Conservation (phyloP, 2,888 invertebrate species). For the Argyresthia albistria region DNA sequence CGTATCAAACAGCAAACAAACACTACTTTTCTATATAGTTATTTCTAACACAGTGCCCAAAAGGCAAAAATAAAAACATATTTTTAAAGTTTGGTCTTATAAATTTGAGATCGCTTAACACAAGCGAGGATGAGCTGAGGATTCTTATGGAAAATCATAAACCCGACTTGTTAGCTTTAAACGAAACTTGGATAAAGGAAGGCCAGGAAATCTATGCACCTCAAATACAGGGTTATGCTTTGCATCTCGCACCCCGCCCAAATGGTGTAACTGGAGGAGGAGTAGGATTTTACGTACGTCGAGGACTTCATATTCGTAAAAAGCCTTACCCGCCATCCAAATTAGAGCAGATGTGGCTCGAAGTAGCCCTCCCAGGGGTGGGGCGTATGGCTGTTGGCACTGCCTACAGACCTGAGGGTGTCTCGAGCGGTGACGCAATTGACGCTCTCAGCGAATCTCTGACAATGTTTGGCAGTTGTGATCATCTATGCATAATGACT, state of each 20-base stretch:
- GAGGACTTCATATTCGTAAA: background rate
- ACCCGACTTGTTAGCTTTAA: conserved; percentile 3
- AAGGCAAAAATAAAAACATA: background rate
- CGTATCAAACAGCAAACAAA: background rate
- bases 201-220: background rate
- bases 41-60: background rate
- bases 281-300: conserved; percentile 2
- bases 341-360: conserved; percentile 1
- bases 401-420: conserved; percentile 1
- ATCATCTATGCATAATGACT: background rate
- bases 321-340: background rate
- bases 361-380: background rate
- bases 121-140: background rate
- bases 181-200: conserved; percentile 3
- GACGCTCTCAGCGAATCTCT: conserved; percentile 1
- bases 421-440: background rate
- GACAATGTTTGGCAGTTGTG: background rate
- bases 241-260: too few relatives aligned
- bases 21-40: background rate
- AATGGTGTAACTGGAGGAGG: background rate
- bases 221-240: too few relatives aligned
- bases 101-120: conserved; percentile 2
- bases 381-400: conserved; percentile 1
- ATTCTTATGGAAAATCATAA: background rate
- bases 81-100: background rate